Conservation (phyloP, 2,113 vertebrate species). For the Prietella phreatophila region DNA sequence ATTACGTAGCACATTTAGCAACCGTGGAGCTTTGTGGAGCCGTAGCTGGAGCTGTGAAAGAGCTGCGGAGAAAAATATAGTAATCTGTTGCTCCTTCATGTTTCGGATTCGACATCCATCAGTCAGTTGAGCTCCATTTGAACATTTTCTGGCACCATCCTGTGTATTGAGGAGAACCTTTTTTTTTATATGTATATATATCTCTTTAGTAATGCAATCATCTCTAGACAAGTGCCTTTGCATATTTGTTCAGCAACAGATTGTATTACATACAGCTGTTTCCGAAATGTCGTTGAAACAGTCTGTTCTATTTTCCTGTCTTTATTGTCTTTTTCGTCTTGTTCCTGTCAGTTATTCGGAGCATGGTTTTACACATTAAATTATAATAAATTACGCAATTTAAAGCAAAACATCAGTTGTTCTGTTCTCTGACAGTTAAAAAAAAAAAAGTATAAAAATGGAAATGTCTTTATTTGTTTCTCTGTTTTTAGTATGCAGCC, state of each 20-base stretch:
- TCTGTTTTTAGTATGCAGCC: not conserved
- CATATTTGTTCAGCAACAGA: slow-evolving; percentile 35
- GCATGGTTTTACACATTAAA: not conserved
- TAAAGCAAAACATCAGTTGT: not conserved
- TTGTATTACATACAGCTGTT: slow-evolving; percentile 39
- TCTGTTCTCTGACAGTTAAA: not conserved
- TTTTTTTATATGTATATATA: too few relatives aligned
- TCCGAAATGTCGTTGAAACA: slow-evolving; percentile 32
- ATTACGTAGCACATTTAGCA: not conserved
- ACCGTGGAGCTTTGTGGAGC: not conserved
- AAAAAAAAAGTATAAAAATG: not conserved
- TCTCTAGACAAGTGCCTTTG: slow-evolving; percentile 30
- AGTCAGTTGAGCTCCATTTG: not conserved
- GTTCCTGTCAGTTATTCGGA: not conserved
- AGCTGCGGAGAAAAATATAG: not conserved
- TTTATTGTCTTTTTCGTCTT: slow-evolving; percentile 5
- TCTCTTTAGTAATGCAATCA: slow-evolving; percentile 32
- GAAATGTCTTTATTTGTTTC: slow-evolving; percentile 1
- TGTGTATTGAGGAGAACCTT: not conserved
- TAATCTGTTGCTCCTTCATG: not conserved
- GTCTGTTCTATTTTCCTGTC: not conserved
- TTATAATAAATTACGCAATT: not conserved
- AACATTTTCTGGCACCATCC: not conserved
- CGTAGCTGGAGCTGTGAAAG: not conserved
- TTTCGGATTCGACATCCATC: not conserved